Percentiles rank a stretch among this genome's conserved stretches.
These are phyloP conservation scores for Laterallus jamaicensis DNA, from an alignment of 2,113 vertebrate genomes.

Conservation along the genomic window DNA sequence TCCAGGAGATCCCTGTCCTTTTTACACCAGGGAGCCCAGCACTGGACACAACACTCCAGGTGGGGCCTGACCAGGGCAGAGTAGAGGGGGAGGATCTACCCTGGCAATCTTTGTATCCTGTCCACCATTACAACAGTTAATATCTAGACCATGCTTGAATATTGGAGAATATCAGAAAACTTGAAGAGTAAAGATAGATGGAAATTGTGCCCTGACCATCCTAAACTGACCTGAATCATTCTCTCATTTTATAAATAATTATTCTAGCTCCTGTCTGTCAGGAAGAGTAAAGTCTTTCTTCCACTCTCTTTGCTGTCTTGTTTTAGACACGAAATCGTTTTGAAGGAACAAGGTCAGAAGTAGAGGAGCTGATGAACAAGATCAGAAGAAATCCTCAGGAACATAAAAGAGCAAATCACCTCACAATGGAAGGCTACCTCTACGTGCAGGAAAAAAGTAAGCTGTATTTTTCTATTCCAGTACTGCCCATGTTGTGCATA, in stretches of 20 bases:
- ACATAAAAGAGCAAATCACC: slow-evolving; percentile 88
- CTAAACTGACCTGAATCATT: background rate
- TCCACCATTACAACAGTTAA: background rate
- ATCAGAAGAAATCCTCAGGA: slow-evolving; percentile 89
- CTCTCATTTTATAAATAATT: background rate
- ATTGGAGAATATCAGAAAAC: background rate
- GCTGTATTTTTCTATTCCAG: background rate
- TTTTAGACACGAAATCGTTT: slow-evolving; percentile 93
- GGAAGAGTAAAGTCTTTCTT: background rate
- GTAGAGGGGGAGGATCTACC: background rate
- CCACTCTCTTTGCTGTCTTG: background rate
- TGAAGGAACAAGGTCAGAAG: slow-evolving; percentile 92
- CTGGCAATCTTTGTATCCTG: background rate
- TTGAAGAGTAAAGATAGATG: background rate
- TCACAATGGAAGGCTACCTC: slow-evolving; percentile 93
- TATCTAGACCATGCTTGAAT: background rate
- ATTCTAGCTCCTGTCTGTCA: background rate
- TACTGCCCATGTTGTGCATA: background rate
- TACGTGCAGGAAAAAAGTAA: slow-evolving; percentile 97
- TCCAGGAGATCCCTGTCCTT: no score
- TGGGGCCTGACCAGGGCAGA: no score
- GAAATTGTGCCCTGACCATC: background rate
- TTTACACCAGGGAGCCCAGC: no score
- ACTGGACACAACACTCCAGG: no score
- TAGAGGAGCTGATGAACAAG: slow-evolving; percentile 93